Evolutionary conservation across 2,797 vertebrate genomes (phyloP).

Genomic region (Vultur gryphus): DNA sequence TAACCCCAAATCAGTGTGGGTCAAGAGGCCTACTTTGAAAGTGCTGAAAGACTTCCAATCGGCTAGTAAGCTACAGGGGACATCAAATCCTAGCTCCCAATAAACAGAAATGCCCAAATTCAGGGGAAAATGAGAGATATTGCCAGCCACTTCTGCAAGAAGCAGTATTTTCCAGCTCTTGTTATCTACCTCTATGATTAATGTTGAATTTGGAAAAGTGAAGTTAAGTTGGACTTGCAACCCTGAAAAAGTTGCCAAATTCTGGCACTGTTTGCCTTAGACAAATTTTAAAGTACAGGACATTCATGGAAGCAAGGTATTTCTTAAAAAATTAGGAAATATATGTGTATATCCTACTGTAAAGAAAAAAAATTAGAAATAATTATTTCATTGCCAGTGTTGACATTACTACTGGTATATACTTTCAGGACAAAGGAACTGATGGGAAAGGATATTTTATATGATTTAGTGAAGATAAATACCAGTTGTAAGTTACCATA

Average conservation of each 20-base stretch:
- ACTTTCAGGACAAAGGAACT: neutral
- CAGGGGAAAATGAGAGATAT: neutral
- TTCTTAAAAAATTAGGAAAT: neutral
- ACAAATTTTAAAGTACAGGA: neutral
- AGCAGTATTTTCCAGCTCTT: neutral
- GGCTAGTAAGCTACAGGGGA: neutral
- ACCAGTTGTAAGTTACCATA: neutral
- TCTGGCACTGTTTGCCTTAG: neutral
- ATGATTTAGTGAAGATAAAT: neutral
- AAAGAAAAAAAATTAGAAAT: neutral
- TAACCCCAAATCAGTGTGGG: fast-evolving
- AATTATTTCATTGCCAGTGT: neutral
- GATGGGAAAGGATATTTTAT: neutral
- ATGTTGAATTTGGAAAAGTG: neutral
- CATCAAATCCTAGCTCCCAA: neutral
- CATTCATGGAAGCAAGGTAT: neutral
- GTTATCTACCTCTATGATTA: neutral
- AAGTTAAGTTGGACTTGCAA: neutral
- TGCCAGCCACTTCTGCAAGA: neutral
- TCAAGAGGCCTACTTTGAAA: neutral
- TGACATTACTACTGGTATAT: neutral
- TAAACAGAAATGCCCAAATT: neutral
- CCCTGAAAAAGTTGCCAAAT: neutral
- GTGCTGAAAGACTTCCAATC: neutral
- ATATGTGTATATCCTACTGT: neutral